Conservation (phyloP, 2,888 invertebrate genomes). For the Acrobeloides nanus region DNA sequence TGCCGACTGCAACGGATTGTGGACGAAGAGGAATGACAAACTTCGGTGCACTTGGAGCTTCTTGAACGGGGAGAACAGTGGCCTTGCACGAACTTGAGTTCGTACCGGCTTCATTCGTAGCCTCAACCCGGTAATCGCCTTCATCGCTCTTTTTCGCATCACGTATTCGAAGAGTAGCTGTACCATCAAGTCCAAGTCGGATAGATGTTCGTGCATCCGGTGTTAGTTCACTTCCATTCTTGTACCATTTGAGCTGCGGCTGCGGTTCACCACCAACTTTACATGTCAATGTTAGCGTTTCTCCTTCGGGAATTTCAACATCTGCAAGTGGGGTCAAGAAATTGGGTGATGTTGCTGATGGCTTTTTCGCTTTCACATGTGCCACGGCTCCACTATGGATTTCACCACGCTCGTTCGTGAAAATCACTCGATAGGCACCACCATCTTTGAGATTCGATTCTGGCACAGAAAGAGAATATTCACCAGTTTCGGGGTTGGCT, state of each 20-base stretch:
- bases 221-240: slow-evolving; percentile 35
- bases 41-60: slow-evolving; percentile 48
- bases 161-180: slow-evolving; percentile 40
- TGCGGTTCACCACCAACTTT: slow-evolving; percentile 54
- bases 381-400: slow-evolving; percentile 41
- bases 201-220: slow-evolving; percentile 44
- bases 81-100: slow-evolving; percentile 30
- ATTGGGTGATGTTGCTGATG: slow-evolving; percentile 29
- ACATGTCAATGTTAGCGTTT: slow-evolving; percentile 62
- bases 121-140: slow-evolving; percentile 44
- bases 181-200: slow-evolving; percentile 45
- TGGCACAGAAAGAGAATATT: slow-evolving; percentile 51
- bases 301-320: slow-evolving; percentile 56
- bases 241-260: slow-evolving; percentile 17
- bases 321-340: slow-evolving; percentile 46
- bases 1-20: slow-evolving; percentile 63
- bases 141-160: slow-evolving; percentile 43
- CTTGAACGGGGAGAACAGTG: slow-evolving; percentile 34
- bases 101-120: slow-evolving; percentile 32
- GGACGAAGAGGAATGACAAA: slow-evolving; percentile 54
- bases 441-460: slow-evolving; percentile 54
- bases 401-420: slow-evolving; percentile 71
- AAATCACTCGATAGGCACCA: slow-evolving; percentile 68
- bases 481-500: slow-evolving; percentile 48
- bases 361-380: slow-evolving; percentile 39